Base-by-base conservation (phyloP, 2,113 vertebrate genomes). In the Naja naja region DNA sequence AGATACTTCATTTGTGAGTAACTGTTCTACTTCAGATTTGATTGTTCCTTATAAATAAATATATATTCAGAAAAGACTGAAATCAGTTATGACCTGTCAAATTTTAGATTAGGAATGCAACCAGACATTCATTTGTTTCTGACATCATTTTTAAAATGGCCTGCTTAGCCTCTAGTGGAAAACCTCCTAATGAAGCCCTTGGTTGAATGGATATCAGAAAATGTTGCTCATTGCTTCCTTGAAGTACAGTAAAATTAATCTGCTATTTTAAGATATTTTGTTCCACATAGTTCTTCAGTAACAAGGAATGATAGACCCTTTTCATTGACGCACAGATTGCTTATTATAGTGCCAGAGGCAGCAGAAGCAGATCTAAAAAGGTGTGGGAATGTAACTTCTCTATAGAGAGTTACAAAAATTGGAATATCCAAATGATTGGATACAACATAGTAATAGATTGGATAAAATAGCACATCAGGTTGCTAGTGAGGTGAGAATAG, bases 101-200 rank as follows among this genome's bases (percentile, higher is more conserved):
- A 16, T 94, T 60, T 92, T 95, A 27, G 85, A 2, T 52, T 94
- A 39, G 85, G 49, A 87, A 90, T 27, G 4, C 20, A 93, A 53
- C 12, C 11, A 93, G 12, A 18, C n/a, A 23, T 53, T 58, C 0
- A 4, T 30, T 85, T 60, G 10, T 90, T 23, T 23, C 89, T 94
- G 69, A 39, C 91, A 87, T 60, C n/a, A 94, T 53, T 16, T 93
- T 53, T 81, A 22, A 81, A 30, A 52, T 30, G 47, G 3, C 92
- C 53, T 92, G 93, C 23, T 95, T 94, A 94, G 43, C 92, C 81
- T 91, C 18, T 7, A 56, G 25, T 39, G 14, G 34, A 27, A 12
- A 39, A 81, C 69, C n/a, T 3, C 18, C 85, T 10, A 86, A 30
- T 45, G 8, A 14, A 11, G 74, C 30, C 56, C 14, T 58, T 58